Evolutionary conservation across 2,113 vertebrate species (phyloP).

Genomic region (Eublepharis macularius): DNA sequence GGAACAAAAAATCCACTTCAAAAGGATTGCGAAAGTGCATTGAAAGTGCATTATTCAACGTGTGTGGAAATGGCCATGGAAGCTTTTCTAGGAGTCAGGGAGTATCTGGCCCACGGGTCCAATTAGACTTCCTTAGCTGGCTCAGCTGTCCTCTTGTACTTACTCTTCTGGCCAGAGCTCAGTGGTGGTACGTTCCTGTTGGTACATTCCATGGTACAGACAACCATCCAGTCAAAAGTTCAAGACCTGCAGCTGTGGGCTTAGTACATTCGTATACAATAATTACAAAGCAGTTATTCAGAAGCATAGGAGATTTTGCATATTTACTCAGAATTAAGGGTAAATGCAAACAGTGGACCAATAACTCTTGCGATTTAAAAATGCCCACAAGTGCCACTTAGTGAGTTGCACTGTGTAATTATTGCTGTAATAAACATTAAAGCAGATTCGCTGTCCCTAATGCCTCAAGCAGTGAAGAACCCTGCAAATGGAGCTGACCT

Average conservation of each 20-base stretch:
- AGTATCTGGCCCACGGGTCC: not conserved
- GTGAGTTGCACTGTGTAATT: not conserved
- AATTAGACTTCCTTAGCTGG: not conserved
- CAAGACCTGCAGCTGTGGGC: not conserved
- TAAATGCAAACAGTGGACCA: not conserved
- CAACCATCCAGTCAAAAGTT: not conserved
- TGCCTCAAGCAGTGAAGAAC: not conserved
- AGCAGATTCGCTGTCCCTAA: not conserved
- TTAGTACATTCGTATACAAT: not conserved
- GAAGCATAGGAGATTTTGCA: not conserved
- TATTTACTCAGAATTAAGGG: not conserved
- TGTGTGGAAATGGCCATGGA: too few relatives aligned
- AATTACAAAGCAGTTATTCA: not conserved
- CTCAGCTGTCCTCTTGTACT: not conserved
- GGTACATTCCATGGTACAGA: too few relatives aligned
- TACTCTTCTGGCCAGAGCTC: not conserved
- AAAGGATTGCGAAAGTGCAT: too few relatives aligned
- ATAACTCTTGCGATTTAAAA: not conserved
- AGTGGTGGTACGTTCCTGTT: not conserved
- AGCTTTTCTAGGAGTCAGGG: not conserved
- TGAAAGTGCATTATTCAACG: too few relatives aligned
- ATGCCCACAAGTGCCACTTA: not conserved
- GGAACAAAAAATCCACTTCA: too few relatives aligned
- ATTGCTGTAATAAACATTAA: not conserved
- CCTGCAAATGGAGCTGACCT: not conserved